Conservation (phyloP, 2,113 vertebrate species). For the Athene noctua region DNA sequence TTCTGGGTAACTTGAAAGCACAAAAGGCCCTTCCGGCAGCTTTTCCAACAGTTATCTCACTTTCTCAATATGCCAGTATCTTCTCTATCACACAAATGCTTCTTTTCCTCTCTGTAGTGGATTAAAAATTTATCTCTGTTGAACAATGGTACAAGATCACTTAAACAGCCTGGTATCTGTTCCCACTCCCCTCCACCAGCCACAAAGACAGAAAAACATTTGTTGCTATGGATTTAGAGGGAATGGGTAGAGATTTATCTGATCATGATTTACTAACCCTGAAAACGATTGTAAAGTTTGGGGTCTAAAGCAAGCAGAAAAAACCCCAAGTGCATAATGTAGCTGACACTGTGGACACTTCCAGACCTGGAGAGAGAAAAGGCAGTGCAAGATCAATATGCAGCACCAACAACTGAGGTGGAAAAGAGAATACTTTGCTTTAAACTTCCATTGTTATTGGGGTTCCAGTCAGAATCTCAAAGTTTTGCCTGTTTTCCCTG, state of each 20-base stretch:
- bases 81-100: conserved; percentile 24
- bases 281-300: not conserved
- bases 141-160: conserved; percentile 15
- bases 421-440: not conserved
- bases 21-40: conserved; percentile 1
- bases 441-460: not conserved
- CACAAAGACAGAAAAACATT: not conserved
- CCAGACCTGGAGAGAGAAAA: not conserved
- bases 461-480: not conserved
- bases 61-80: conserved; percentile 31
- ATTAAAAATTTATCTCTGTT: conserved; percentile 51
- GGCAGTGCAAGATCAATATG: not conserved
- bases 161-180: not conserved
- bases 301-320: not conserved
- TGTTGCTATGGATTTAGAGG: not conserved
- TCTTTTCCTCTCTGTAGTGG: conserved; percentile 2
- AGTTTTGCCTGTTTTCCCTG: not conserved
- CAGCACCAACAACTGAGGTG: not conserved
- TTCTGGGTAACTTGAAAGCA: conserved; percentile 2
- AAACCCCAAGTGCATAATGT: not conserved
- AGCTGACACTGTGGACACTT: not conserved
- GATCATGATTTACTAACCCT: not conserved
- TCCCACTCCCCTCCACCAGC: not conserved
- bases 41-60: conserved; percentile 42
- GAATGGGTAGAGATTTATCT: not conserved